Conservation (phyloP, 2,797 vertebrate genomes). For the Urosaurus nigricauda region DNA sequence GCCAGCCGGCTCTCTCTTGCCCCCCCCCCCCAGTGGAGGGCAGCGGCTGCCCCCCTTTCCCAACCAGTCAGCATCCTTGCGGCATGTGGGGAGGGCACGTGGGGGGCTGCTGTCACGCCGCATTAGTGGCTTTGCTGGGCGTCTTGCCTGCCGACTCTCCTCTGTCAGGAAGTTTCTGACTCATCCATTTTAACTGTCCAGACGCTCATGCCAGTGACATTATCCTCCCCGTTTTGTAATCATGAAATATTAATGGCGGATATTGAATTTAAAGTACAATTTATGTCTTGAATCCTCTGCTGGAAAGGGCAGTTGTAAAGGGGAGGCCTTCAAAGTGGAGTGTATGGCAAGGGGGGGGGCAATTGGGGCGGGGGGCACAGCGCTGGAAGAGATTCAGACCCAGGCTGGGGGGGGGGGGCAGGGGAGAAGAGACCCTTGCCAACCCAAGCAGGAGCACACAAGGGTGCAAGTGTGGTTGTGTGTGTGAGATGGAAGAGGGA, state of each 20-base stretch:
- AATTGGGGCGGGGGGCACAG: no score
- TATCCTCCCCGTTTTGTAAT: constrained; percentile 84
- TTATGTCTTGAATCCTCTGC: constrained; percentile 79
- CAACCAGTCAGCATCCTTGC: no score
- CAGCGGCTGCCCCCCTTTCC: neutral
- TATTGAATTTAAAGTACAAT: constrained; percentile 83
- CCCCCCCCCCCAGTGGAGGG: no score
- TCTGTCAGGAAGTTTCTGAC: constrained; percentile 74
- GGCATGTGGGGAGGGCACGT: no score
- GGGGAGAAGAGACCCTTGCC: neutral
- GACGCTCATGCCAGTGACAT: constrained; percentile 80
- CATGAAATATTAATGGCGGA: constrained; percentile 86
- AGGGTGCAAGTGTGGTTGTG: neutral
- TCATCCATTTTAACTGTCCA: constrained; percentile 80
- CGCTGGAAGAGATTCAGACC: accelerated
- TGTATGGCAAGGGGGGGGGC: neutral
- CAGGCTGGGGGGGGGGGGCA: accelerated
- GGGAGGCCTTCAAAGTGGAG: constrained; percentile 49
- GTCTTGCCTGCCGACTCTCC: constrained; percentile 21
- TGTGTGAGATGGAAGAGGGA: neutral
- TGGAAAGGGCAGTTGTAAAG: constrained; percentile 81
- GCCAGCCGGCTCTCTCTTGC: neutral
- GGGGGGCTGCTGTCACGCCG: neutral
- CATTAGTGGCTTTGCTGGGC: neutral
- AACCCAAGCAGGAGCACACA: neutral